phyloP scores from a whole-genome alignment of 23 tunicate species.

The Trididemnum miniatum region DNA sequence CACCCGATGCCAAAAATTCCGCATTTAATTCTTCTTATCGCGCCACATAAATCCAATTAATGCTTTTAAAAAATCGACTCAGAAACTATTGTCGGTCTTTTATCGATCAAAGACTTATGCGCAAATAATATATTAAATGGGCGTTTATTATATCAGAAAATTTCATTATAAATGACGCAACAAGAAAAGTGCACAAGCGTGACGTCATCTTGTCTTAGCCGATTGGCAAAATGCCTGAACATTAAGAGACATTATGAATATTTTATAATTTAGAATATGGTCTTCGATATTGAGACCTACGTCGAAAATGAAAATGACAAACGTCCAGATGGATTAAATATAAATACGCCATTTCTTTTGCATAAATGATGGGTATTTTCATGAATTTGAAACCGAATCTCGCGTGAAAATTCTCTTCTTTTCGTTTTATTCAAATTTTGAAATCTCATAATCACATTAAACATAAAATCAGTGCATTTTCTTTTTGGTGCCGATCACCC shows the following conservation, averaged over 20 bases:
- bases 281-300: background rate
- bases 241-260: conserved; percentile 17
- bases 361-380: background rate
- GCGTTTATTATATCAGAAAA: conserved; percentile 12
- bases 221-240: background rate
- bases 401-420: no score
- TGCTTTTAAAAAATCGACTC: background rate
- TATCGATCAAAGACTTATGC: background rate
- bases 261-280: conserved; percentile 16
- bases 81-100: background rate
- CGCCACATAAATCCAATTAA: background rate
- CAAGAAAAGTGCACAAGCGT: background rate
- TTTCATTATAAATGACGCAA: conserved; percentile 8
- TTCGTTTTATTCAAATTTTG: no score
- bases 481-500: no score
- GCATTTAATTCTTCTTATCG: background rate
- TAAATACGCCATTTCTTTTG: background rate
- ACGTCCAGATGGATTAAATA: background rate
- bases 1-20: no score
- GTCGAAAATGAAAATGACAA: background rate
- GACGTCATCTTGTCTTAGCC: background rate
- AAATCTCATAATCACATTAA: no score
- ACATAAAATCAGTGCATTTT: no score
- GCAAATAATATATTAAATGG: background rate
- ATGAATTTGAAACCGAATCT: no score